Base-by-base conservation (phyloP, 2,113 vertebrate species). In the Cheirogaleus medius region DNA sequence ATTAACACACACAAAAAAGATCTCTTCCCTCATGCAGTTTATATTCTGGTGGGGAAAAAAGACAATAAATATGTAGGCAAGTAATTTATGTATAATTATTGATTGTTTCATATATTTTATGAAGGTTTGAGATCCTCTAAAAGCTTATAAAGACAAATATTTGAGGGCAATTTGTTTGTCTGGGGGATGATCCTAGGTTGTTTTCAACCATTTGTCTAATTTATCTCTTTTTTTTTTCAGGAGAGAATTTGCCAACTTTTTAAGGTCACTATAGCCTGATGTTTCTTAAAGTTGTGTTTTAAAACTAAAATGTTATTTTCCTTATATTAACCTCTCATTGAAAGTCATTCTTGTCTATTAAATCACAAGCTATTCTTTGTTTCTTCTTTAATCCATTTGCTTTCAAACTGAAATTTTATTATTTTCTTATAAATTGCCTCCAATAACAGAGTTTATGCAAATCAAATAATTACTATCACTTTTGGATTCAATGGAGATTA, bases 391-490 rank as follows among this genome's bases (percentile, higher is more conserved):
- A 90, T 68, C 34, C 27, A 80, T 87, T 81, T 90, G 56, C 37
- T 83, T 92, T 81, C 49, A 68, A 92, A 39, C 11, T 69, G 13
- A 1, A 92, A 54, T 83, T 73, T 68, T 78, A 89, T 73, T 82
- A 60, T 95, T 96, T 71, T 86, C 42, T 73, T 80, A 76, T 96
- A 90, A 95, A 87, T 88, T 92, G 39, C 2, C 6, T 94, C 47
- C 10, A 90, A 37, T 87, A 88, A 11, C 9, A 90, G 15, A 66
- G 6, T 84, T 90, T 85, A 96, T 84, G 54, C 74, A 90, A 92
- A 92, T 73, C 21, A 87, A 95, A 56, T 68, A 90, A 94, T 84
- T 76, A 34, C 18, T n/a, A 49, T 39, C 32, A 60, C 68, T 42
- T 96, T 49, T 87, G 14, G 85, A 90, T 73, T 87, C 64, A 73